These are phyloP conservation scores for Drosophila kambysellisi DNA, from an alignment of 2,888 invertebrate genomes.

Conservation along the genomic window DNA sequence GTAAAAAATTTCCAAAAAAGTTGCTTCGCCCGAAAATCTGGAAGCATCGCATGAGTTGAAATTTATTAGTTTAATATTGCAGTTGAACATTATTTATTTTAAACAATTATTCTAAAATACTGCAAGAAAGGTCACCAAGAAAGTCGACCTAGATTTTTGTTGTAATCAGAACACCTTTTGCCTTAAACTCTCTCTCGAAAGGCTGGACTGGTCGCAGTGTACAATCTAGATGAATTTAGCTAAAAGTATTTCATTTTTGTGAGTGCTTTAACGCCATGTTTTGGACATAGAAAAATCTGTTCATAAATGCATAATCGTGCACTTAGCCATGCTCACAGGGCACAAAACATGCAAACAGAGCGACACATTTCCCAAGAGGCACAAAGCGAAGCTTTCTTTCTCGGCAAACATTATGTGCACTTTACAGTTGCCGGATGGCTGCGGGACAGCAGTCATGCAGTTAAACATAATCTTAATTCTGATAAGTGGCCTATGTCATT, in stretches of 20 bases:
- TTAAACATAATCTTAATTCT: slow-evolving; percentile 1
- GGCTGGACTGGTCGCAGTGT: no score
- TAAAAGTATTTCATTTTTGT: background rate
- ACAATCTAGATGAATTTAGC: background rate
- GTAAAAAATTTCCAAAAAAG: background rate
- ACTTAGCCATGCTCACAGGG: slow-evolving; percentile 8
- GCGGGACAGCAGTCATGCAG: slow-evolving; percentile 25
- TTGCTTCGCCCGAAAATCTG: background rate
- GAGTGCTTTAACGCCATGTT: background rate
- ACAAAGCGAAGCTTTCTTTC: background rate
- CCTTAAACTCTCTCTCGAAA: no score
- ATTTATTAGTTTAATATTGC: background rate
- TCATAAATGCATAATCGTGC: slow-evolving; percentile 13
- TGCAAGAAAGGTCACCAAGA: no score
- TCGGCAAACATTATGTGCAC: background rate
- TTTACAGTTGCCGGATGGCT: slow-evolving; percentile 45
- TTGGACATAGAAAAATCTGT: slow-evolving; percentile 2
- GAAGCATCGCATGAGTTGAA: background rate
- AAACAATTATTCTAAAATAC: background rate
- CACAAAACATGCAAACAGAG: slow-evolving; percentile 15
- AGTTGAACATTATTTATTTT: background rate
- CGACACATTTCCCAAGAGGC: background rate
- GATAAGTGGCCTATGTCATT: background rate
- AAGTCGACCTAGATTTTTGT: no score
- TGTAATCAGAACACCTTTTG: background rate